phyloP scores from a whole-genome alignment of 2,888 invertebrate species.

The Philopedon plagiatum region DNA sequence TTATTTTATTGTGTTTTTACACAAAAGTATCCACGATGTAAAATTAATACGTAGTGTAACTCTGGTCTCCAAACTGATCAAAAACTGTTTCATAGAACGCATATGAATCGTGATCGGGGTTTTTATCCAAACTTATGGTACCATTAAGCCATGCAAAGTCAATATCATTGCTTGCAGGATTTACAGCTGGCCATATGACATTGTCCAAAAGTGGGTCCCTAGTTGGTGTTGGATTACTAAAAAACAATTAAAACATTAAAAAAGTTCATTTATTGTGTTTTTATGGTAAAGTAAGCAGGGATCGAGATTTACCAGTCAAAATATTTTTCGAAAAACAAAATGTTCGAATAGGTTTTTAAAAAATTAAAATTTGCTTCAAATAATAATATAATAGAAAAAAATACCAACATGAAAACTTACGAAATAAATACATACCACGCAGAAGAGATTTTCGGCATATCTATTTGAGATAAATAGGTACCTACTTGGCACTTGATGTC shows the following conservation, averaged over 20 bases:
- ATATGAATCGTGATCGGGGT: constrained; percentile 21
- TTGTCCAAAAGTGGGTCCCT: constrained; percentile 30
- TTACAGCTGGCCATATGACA: constrained; percentile 29
- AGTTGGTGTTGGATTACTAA: constrained; percentile 36
- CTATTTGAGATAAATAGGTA: too few relatives aligned
- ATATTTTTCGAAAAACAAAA: too few relatives aligned
- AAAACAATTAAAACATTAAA: background rate
- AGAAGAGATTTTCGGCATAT: too few relatives aligned
- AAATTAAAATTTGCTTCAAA: too few relatives aligned
- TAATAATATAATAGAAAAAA: too few relatives aligned
- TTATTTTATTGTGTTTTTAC: background rate
- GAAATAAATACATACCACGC: too few relatives aligned
- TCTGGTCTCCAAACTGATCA: constrained; percentile 20
- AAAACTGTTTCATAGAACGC: constrained; percentile 23
- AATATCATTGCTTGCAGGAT: constrained; percentile 6
- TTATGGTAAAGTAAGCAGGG: too few relatives aligned
- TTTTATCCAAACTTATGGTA: constrained; percentile 21
- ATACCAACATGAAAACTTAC: too few relatives aligned
- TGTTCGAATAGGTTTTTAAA: too few relatives aligned
- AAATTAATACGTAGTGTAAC: constrained; percentile 28
- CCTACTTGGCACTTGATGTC: too few relatives aligned
- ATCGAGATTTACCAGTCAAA: too few relatives aligned
- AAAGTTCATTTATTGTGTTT: too few relatives aligned
- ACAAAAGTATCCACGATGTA: background rate
- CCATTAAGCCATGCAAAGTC: constrained; percentile 33